phyloP scores from a whole-genome alignment of 2,888 invertebrate species.

The Kryphioiulus occultus region DNA sequence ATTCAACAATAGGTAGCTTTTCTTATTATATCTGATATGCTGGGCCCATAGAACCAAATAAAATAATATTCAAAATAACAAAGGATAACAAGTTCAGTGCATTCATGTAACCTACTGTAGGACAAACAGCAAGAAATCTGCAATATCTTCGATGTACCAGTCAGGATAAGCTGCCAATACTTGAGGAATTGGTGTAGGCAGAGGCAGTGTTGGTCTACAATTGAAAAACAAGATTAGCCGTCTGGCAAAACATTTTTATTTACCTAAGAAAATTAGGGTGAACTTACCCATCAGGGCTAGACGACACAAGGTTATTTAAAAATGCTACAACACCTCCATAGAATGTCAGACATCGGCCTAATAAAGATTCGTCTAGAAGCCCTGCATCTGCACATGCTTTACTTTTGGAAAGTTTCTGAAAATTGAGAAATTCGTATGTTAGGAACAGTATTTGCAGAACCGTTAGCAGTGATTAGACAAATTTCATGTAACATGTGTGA shows the following conservation, averaged over 20 bases:
- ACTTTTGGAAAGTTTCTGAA: conserved; percentile 71
- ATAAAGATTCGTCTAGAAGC: conserved; percentile 81
- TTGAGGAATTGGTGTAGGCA: conserved; percentile 70
- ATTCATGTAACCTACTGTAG: conserved; percentile 77
- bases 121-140: conserved; percentile 92
- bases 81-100: not conserved
- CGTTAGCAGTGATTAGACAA: too few relatives aligned
- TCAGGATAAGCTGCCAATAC: conserved; percentile 92
- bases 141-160: conserved; percentile 96
- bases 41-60: not conserved
- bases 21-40: too few relatives aligned
- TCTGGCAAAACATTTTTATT: not conserved
- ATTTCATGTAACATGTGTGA: too few relatives aligned
- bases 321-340: conserved; percentile 86
- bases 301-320: conserved; percentile 66
- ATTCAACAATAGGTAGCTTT: not conserved
- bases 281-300: conserved; percentile 59
- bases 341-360: conserved; percentile 84
- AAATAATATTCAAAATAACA: not conserved
- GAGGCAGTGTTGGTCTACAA: conserved; percentile 63
- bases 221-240: not conserved
- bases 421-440: not conserved
- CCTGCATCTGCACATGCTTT: conserved; percentile 91
- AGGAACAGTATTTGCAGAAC: too few relatives aligned
- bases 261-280: not conserved